Evolutionary conservation across 2,797 vertebrate species (phyloP).

Genomic region (Hyperoplus immaculatus): DNA sequence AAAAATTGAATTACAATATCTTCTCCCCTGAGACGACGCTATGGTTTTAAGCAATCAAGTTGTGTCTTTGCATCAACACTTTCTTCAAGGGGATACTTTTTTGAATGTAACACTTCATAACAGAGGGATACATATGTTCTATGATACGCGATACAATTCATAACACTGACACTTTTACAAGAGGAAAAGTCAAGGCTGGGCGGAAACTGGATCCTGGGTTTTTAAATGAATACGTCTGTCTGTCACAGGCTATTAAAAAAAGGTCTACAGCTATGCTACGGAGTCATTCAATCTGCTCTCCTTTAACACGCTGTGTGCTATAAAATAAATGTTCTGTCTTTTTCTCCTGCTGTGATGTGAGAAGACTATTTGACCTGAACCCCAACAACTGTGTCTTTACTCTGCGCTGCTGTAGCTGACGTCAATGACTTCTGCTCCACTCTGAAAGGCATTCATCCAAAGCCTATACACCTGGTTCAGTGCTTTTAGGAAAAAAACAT

Average conservation of each 20-base stretch:
- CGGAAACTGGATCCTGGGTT: not conserved
- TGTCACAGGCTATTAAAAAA: not conserved
- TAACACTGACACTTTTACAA: not conserved
- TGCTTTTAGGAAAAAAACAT: slow-evolving; percentile 5
- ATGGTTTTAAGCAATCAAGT: not conserved
- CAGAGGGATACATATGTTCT: not conserved
- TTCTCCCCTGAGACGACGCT: not conserved
- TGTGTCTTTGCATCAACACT: not conserved
- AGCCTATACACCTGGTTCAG: not conserved
- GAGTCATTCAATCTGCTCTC: slow-evolving; percentile 5
- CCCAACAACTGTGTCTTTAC: slow-evolving; percentile 12
- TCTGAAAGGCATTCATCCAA: slow-evolving; percentile 37
- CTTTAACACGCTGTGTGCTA: not conserved
- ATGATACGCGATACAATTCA: not conserved
- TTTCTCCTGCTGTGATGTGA: slow-evolving; percentile 18
- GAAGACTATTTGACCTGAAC: slow-evolving; percentile 31
- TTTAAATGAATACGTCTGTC: not conserved
- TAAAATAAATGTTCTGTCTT: slow-evolving; percentile 34
- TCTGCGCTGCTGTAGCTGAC: slow-evolving; percentile 5
- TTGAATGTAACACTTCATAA: not conserved
- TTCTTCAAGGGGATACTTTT: not conserved
- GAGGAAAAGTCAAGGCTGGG: not conserved
- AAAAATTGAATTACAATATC: not conserved
- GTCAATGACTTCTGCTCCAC: slow-evolving; percentile 18
- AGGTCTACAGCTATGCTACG: not conserved